Evolutionary conservation across 2,797 vertebrate species (phyloP), one percentile per base, ranked within the genome.

Genomic region (Sebastes trivittatus): DNA sequence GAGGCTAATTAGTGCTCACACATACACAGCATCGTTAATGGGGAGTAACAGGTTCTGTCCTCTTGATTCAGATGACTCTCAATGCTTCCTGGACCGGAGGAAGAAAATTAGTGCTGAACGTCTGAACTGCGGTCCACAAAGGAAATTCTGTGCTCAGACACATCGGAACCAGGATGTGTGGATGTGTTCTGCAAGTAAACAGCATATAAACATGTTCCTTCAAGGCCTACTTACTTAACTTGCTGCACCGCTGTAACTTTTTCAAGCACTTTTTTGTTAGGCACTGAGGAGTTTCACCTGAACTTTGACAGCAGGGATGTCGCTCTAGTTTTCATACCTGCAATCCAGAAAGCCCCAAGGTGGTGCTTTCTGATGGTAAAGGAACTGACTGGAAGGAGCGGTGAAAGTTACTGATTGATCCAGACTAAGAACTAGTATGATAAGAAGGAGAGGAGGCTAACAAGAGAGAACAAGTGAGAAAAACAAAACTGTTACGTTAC

Each of bases 1-100:
- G 93, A 92, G 86, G 91, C 92, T 95, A 94, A 95, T 95, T 95
- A 94, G 92, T 77, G 86, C 93, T 92, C 82, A 86, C 83, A 88
- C 86, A 87, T 88, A 87, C 86, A 78, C 77, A 64, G 77, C 77
- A 77, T 84, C 74, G 71, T 84, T 89, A 92, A 91, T 91, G 84
- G 81, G 75, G 62, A 83, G 72, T 77, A 92, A 83, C 86, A 80
- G 66, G 79, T 80, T 86, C 77, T 81, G 61, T 90, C 73, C 84
- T 91, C 88, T 83, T 84, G 84, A 89, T 91, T 91, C 79, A 82
- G 59, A 87, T 67, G 84, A 72, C 74, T 82, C 80, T 86, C 59
- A n/a, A 32, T 66, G 75, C 82, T 89, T 91, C 79, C 84, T 87
- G 65, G 27, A 76, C 81, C 6, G 22, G 38, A 81, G 69, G 63